phyloP scores from a whole-genome alignment of 2,888 invertebrate species.

The Lepidocyrtoides sp. region DNA sequence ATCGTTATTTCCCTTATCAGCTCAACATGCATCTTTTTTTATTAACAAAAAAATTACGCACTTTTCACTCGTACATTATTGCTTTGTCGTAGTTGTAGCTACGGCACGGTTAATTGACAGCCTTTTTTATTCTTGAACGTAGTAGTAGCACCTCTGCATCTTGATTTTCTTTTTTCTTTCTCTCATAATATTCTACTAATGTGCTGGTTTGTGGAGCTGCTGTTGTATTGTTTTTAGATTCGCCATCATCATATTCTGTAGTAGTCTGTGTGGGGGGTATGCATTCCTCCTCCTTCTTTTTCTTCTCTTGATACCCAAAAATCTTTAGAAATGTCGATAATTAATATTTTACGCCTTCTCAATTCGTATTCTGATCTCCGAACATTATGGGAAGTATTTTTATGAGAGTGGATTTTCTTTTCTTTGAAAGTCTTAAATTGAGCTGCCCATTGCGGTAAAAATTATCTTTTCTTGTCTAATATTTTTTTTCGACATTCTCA shows the following conservation, averaged over 20 bases:
- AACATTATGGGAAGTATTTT: constrained; percentile 44
- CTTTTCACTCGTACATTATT: constrained; percentile 46
- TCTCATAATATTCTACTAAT: not conserved
- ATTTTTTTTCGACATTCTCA: constrained; percentile 46
- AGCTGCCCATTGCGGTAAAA: constrained; percentile 65
- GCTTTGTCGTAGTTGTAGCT: not conserved
- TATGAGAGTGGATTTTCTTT: constrained; percentile 59
- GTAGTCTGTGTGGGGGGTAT: not conserved
- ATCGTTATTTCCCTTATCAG: not conserved
- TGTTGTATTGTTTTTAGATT: not conserved
- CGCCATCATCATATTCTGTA: constrained; percentile 1
- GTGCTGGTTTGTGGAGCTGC: not conserved
- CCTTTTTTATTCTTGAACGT: no score
- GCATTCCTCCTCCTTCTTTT: not conserved
- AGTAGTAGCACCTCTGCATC: constrained; percentile 43
- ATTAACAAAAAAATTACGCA: not conserved
- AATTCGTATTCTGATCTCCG: constrained; percentile 47
- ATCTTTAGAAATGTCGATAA: not conserved
- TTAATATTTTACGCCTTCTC: not conserved
- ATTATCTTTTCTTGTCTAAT: constrained; percentile 23
- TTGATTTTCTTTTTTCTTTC: not conserved
- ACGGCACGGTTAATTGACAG: no score
- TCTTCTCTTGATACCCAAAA: not conserved
- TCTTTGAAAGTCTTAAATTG: constrained; percentile 72
- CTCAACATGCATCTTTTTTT: not conserved